phyloP scores from a whole-genome alignment of 2,888 invertebrate species.

The Synanthedon myopaeformis region DNA sequence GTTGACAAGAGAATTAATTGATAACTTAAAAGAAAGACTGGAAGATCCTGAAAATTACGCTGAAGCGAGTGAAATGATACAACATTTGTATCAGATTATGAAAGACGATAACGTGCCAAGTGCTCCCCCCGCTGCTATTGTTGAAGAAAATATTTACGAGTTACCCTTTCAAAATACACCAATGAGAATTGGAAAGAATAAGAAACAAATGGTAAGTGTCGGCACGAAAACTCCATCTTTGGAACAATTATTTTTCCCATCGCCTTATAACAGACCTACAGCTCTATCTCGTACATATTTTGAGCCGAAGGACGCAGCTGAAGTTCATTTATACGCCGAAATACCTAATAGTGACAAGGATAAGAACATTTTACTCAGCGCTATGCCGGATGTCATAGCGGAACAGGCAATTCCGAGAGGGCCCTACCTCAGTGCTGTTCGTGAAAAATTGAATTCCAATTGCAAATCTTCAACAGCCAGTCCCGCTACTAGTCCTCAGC shows the following conservation, averaged over 20 bases:
- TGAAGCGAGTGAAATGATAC: constrained; percentile 82
- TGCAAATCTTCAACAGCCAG: constrained; percentile 18
- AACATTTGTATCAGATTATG: constrained; percentile 79
- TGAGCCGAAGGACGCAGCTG: constrained; percentile 62
- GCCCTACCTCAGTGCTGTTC: constrained; percentile 72
- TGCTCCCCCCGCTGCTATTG: constrained; percentile 22
- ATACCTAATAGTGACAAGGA: constrained; percentile 61
- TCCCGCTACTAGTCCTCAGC: constrained; percentile 20
- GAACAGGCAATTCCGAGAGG: constrained; percentile 61
- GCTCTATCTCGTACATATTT: constrained; percentile 61
- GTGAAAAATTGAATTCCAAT: constrained; percentile 60
- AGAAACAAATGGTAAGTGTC: constrained; percentile 61
- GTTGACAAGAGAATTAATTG: constrained; percentile 78
- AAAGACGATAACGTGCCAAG: constrained; percentile 77
- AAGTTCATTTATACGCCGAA: constrained; percentile 73
- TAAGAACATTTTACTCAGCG: constrained; percentile 32
- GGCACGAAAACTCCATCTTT: constrained; percentile 72
- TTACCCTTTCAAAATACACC: constrained; percentile 64
- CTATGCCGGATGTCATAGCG: constrained; percentile 55
- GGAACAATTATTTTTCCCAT: constrained; percentile 65
- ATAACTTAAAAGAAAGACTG: constrained; percentile 74
- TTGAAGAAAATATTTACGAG: constrained; percentile 74
- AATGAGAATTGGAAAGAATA: constrained; percentile 44
- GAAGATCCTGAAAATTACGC: constrained; percentile 80
- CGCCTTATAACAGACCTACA: constrained; percentile 55